A percentile compares a stretch with the other conserved stretches of the same genome.
Evolutionary conservation across 1,140 invertebrate species (phyloP).

Genomic region (Rhizoglyphus robini): DNA sequence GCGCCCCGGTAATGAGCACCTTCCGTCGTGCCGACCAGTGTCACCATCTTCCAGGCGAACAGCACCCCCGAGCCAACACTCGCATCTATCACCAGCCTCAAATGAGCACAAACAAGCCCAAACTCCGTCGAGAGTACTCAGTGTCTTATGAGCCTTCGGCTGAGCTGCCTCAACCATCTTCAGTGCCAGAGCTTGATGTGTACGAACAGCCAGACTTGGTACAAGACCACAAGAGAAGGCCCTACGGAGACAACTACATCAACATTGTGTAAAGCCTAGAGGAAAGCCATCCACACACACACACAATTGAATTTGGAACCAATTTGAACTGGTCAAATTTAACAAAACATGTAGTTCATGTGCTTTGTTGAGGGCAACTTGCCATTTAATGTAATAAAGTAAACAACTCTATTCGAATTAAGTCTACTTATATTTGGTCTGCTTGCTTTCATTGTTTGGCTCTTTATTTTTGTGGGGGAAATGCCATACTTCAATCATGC

Average conservation of each 20-base stretch:
- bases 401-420: too few species aligned
- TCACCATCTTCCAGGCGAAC: neutral
- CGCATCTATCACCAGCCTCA: neutral
- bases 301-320: neutral
- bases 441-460: too few species aligned
- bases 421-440: too few species aligned
- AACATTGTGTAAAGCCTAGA: neutral
- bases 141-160: neutral
- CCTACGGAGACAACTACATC: neutral
- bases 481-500: neutral
- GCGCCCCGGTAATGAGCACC: neutral
- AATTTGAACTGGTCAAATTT: too few species aligned
- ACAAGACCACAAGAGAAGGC: neutral
- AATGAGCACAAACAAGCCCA: neutral
- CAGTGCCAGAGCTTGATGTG: too few species aligned
- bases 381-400: too few species aligned
- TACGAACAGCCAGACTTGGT: neutral
- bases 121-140: conserved; percentile 10
- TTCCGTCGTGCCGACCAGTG: neutral
- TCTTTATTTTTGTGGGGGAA: too few species aligned
- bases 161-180: too few species aligned
- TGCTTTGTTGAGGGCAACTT: too few species aligned
- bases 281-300: neutral
- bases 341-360: too few species aligned
- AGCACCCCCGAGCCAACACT: neutral